Conservation (phyloP, 2,113 vertebrate species). For the Emberiza fucata region DNA sequence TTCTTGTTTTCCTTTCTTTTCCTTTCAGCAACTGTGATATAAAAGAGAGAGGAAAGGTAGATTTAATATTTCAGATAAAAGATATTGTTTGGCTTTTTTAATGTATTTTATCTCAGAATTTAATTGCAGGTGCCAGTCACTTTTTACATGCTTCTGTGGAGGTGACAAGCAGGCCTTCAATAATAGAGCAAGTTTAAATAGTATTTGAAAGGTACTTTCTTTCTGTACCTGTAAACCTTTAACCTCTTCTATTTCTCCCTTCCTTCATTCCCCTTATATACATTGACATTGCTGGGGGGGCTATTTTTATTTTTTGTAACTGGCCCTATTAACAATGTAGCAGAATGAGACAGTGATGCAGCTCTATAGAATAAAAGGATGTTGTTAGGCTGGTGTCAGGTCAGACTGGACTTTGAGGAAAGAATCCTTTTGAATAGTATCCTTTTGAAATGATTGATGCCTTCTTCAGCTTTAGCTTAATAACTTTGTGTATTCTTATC, state of each 20-base stretch:
- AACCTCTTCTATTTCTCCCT: background rate
- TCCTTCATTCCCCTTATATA: background rate
- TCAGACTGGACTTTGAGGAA: background rate
- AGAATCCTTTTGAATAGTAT: background rate
- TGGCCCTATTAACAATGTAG: background rate
- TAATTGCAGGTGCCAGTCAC: background rate
- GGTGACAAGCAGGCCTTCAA: background rate
- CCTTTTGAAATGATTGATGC: slow-evolving; percentile 42
- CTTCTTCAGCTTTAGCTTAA: slow-evolving; percentile 7
- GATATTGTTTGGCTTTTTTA: background rate
- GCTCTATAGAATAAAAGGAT: background rate
- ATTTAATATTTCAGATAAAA: slow-evolving; percentile 15
- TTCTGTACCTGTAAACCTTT: background rate
- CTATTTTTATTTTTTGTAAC: background rate
- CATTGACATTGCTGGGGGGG: background rate
- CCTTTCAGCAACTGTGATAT: background rate
- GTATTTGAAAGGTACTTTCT: background rate
- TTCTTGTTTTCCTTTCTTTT: background rate
- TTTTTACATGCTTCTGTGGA: background rate
- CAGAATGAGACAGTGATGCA: background rate
- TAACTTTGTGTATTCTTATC: slow-evolving; percentile 22
- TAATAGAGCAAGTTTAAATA: background rate
- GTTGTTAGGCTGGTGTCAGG: slow-evolving; percentile 20
- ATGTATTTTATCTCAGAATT: background rate
- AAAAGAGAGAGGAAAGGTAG: background rate